Conservation (phyloP, 2,888 invertebrate genomes). For the Spilarctia lutea region DNA sequence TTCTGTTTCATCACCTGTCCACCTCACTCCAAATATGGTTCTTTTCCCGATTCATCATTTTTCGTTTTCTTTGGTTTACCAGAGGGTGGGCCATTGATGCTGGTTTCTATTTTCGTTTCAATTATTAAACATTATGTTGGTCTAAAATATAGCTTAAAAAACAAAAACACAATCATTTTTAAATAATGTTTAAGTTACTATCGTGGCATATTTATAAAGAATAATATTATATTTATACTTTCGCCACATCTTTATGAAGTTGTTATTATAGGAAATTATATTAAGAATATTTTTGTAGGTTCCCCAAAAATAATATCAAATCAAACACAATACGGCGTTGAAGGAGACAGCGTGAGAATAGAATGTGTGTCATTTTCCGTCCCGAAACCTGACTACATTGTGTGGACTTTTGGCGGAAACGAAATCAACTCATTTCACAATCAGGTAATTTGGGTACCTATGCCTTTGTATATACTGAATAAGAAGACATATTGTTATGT, state of each 20-base stretch:
- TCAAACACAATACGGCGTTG: slow-evolving; percentile 93
- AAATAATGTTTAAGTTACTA: too few species aligned
- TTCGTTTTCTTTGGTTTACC: too few species aligned
- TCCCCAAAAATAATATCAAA: slow-evolving; percentile 94
- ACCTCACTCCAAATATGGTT: too few species aligned
- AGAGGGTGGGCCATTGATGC: too few species aligned
- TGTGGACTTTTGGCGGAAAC: slow-evolving; percentile 94
- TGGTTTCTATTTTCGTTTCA: too few species aligned
- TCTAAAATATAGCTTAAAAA: too few species aligned
- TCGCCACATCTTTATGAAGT: neutral
- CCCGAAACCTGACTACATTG: slow-evolving; percentile 94
- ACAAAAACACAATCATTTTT: too few species aligned
- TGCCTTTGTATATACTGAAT: neutral
- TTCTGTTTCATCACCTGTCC: too few species aligned
- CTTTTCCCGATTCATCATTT: too few species aligned
- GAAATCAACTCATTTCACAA: slow-evolving; percentile 91
- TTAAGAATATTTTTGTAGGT: slow-evolving; percentile 70
- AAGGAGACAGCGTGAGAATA: slow-evolving; percentile 92
- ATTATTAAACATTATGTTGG: too few species aligned
- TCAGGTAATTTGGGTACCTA: slow-evolving; percentile 68
- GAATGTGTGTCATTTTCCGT: slow-evolving; percentile 96
- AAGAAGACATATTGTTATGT: neutral
- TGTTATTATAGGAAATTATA: neutral
- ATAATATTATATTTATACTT: neutral
- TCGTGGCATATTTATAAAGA: too few species aligned